Evolutionary conservation across 1,140 invertebrate species (phyloP), one percentile per base, ranked within the genome.

Genomic region (Pectinophora gossypiella): DNA sequence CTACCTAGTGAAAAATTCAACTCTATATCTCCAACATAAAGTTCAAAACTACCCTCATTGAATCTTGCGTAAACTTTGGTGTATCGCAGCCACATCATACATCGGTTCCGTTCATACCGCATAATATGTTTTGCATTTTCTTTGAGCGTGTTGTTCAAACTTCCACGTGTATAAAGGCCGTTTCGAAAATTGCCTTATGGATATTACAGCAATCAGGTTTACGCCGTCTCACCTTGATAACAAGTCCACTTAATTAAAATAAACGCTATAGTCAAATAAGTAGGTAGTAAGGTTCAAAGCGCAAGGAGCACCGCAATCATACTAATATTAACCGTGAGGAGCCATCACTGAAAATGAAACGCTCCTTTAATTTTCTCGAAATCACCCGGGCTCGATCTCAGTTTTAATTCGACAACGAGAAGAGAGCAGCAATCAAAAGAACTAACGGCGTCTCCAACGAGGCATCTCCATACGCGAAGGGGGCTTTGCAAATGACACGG

Each of bases 401-500:
- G 69, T 76, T 80, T 83, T 80, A 82, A 83, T 79, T 85, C 74
- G 64, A 76, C 70, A 76, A 72, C 72, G 69, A 70, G 62, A 65
- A 59, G 50, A 76, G 64, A 15, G 63, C 63, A 72, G 72, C 78
- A 76, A 84, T 86, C 80, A 82, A 83, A 83, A 82, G 76, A 86
- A 86, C 72, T 86, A 79, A 80, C 78, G 68, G 69, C 61, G 67
- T 67, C 76, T 70, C 65, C 68, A 72, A 76, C 72, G 79, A 80
- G 72, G 66, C 76, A 82, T 85, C 85, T 77, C 71, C 79, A 86
- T 85, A 86, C 77, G 79, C 72, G 76, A 72, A 68, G 75, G 62
- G 62, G 66, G 71, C 61, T 76, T 73, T 61, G 66, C 70, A 68
- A 76, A 79, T 70, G 78, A 68, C 77, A 73, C 66, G 60, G 71